Evolutionary conservation across 2,113 vertebrate genomes (phyloP).

Genomic region (Sander lucioperca): DNA sequence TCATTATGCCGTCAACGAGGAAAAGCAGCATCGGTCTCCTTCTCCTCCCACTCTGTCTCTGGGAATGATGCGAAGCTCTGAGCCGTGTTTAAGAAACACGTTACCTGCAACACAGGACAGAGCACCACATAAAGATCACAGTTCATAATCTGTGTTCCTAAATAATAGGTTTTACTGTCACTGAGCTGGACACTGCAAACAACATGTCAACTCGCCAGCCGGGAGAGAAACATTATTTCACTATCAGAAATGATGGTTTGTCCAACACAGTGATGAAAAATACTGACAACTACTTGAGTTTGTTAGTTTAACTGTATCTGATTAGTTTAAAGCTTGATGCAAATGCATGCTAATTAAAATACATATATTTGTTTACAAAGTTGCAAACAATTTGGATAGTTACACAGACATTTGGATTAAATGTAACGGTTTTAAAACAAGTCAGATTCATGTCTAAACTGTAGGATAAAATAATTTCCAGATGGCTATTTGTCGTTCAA

Average conservation of each 20-base stretch:
- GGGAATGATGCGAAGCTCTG: conserved; percentile 86
- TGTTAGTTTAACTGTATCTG: neutral
- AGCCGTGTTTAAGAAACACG: conserved; percentile 86
- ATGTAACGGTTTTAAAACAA: neutral
- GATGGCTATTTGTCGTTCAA: neutral
- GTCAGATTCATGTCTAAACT: neutral
- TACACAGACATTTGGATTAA: neutral
- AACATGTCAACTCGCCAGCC: neutral
- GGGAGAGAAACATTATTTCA: neutral
- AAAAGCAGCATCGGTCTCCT: conserved; percentile 63
- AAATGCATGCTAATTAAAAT: neutral
- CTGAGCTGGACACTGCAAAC: conserved; percentile 2
- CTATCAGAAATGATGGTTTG: neutral
- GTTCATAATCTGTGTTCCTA: conserved; percentile 11
- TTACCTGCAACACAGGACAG: conserved; percentile 77
- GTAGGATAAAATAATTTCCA: neutral
- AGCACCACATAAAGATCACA: conserved; percentile 23
- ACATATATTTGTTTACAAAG: neutral
- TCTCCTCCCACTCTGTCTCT: conserved; percentile 85
- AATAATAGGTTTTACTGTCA: conserved; percentile 16
- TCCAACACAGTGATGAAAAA: neutral
- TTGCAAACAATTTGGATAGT: neutral
- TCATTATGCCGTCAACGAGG: conserved; percentile 59
- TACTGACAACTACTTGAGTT: neutral
- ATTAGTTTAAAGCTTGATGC: neutral